phyloP scores from a whole-genome alignment of 2,113 vertebrate genomes.

The Leptobrachium ailaonicum region DNA sequence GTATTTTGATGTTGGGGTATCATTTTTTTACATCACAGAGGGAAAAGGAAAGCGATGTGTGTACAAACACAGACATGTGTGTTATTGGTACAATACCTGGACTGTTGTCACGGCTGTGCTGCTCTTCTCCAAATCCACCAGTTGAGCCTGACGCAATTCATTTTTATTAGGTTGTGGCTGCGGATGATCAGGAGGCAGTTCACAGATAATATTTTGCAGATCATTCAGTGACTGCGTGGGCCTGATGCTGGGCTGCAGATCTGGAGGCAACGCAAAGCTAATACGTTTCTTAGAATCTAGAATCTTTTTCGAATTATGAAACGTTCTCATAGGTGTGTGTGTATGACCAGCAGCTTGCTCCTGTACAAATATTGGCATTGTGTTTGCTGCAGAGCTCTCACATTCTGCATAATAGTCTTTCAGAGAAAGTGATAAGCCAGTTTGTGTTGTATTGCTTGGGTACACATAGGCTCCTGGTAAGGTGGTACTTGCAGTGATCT shows the following conservation, averaged over 20 bases:
- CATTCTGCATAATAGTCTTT: not conserved
- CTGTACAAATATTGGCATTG: not conserved
- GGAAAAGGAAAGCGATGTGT: too few relatives aligned
- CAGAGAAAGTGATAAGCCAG: not conserved
- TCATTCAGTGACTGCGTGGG: conserved; percentile 18
- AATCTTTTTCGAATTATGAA: conserved; percentile 36
- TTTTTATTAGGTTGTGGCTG: not conserved
- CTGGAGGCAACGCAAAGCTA: not conserved
- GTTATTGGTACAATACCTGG: conserved; percentile 14
- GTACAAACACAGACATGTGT: not conserved
- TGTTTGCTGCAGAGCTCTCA: not conserved
- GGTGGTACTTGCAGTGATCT: not conserved
- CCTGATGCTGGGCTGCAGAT: not conserved
- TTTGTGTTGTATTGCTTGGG: not conserved
- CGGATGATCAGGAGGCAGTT: not conserved
- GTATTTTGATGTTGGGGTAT: too few relatives aligned
- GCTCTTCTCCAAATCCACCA: not conserved
- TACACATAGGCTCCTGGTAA: not conserved
- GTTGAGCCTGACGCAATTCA: not conserved
- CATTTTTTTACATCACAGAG: too few relatives aligned
- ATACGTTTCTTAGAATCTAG: conserved; percentile 23
- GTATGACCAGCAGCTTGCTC: not conserved
- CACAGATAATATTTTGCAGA: not conserved
- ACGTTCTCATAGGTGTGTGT: conserved; percentile 11
- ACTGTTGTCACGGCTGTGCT: not conserved